Percentiles rank a stretch among this genome's conserved stretches.
phyloP scores from a whole-genome alignment of 2,113 vertebrate genomes.

The Zonotrichia leucophrys region DNA sequence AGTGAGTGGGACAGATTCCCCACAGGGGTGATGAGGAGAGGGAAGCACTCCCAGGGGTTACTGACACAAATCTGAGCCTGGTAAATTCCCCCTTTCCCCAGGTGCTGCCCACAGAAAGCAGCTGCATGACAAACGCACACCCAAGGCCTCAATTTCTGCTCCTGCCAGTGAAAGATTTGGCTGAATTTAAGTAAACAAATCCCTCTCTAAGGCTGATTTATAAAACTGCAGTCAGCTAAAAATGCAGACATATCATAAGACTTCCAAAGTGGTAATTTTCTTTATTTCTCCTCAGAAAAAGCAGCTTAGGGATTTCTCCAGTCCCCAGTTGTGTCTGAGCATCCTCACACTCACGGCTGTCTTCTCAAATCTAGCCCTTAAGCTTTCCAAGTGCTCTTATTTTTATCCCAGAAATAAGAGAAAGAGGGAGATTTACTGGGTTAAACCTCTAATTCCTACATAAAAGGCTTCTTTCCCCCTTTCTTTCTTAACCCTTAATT shows the following conservation, averaged over 20 bases:
- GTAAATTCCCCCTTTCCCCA: not conserved
- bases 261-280: not conserved
- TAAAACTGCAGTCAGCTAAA: not conserved
- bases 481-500: constrained; percentile 9
- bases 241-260: not conserved
- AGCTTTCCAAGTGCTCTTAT: constrained; percentile 36
- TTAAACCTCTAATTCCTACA: constrained; percentile 48
- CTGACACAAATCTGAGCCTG: not conserved
- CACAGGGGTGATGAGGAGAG: not conserved
- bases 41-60: not conserved
- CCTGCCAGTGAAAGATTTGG: not conserved
- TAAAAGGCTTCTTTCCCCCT: not conserved
- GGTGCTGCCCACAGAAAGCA: not conserved
- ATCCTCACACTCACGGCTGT: not conserved
- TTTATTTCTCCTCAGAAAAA: not conserved
- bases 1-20: not conserved
- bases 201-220: not conserved
- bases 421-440: constrained; percentile 11
- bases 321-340: not conserved
- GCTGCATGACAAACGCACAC: not conserved
- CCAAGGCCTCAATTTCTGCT: not conserved
- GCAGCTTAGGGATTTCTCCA: constrained; percentile 23
- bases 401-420: constrained; percentile 39
- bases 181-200: not conserved
- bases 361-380: constrained; percentile 14